Conservation (phyloP, 1,140 invertebrate species). For the Spodoptera frugiperda region DNA sequence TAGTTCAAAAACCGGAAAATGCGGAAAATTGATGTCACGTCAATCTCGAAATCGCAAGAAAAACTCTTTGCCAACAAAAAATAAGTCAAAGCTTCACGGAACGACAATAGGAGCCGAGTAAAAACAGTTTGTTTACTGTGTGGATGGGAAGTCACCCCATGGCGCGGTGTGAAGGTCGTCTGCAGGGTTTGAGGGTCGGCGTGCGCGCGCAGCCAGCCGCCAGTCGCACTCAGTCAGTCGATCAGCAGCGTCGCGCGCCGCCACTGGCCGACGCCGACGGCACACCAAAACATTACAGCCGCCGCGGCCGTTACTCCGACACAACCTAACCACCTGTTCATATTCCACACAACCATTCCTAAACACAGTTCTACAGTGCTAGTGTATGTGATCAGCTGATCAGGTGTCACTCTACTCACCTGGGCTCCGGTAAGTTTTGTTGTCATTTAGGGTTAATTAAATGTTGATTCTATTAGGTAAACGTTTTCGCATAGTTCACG, state of each 20-base stretch:
- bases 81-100: too few relatives aligned
- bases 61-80: too few relatives aligned
- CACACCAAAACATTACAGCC: slow-evolving; percentile 40
- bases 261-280: slow-evolving; percentile 54
- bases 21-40: too few relatives aligned
- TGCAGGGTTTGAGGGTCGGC: slow-evolving; percentile 65
- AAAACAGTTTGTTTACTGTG: slow-evolving; percentile 24
- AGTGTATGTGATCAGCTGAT: slow-evolving; percentile 66
- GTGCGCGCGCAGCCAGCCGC: slow-evolving; percentile 70
- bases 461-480: slow-evolving; percentile 74
- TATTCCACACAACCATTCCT: neutral
- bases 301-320: slow-evolving; percentile 9
- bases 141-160: slow-evolving; percentile 54
- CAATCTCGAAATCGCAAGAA: too few relatives aligned
- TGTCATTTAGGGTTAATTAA: slow-evolving; percentile 63
- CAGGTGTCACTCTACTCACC: slow-evolving; percentile 48
- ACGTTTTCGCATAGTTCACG: slow-evolving; percentile 80
- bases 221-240: slow-evolving; percentile 77
- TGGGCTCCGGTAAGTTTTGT: slow-evolving; percentile 70
- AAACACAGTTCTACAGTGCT: slow-evolving; percentile 16
- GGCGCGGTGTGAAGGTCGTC: slow-evolving; percentile 66
- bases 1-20: too few relatives aligned
- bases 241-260: slow-evolving; percentile 71
- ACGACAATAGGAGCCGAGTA: neutral
- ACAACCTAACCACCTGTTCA: slow-evolving; percentile 32